Conservation (phyloP, 2,113 vertebrate species). For the Heteronetta atricapilla region DNA sequence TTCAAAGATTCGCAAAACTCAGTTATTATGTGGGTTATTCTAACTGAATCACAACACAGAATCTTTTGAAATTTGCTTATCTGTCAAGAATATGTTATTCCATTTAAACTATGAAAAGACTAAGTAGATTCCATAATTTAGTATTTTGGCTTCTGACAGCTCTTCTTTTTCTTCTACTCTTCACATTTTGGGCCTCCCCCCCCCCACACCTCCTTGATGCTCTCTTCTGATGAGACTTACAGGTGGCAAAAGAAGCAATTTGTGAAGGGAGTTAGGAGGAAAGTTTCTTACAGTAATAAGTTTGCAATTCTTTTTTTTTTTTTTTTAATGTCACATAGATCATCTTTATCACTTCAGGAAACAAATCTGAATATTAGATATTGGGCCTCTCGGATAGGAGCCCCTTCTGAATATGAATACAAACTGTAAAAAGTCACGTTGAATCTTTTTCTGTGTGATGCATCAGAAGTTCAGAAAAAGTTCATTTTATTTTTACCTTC, state of each 20-base stretch:
- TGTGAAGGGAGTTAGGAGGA: background rate
- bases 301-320: background rate
- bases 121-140: conserved; percentile 45
- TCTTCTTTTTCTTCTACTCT: conserved; percentile 8
- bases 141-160: conserved; percentile 53
- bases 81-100: conserved; percentile 50
- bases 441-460: background rate
- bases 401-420: background rate
- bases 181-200: background rate
- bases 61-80: conserved; percentile 54
- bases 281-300: background rate
- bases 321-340: background rate
- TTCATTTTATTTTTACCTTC: conserved; percentile 49
- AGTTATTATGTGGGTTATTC: background rate
- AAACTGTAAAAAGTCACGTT: background rate
- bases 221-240: background rate
- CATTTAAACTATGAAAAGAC: conserved; percentile 41
- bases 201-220: background rate
- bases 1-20: conserved; percentile 18
- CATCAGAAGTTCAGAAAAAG: conserved; percentile 49
- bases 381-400: background rate
- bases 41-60: background rate
- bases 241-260: background rate
- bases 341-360: background rate
- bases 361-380: background rate